Evolutionary conservation across 2,888 invertebrate species (phyloP).

Genomic region (Synanthedon myopaeformis): DNA sequence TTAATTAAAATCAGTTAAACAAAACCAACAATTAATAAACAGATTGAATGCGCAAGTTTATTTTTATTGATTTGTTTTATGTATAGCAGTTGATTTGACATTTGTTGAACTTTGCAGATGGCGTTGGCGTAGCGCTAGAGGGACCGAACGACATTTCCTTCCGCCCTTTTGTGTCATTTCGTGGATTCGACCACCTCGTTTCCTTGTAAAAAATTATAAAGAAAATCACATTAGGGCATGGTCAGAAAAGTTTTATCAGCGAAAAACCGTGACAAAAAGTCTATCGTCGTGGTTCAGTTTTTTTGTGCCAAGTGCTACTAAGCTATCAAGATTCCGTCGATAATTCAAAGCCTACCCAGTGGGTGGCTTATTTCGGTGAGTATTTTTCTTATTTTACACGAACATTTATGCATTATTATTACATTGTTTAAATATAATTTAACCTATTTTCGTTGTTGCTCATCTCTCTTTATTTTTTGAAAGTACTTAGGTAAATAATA

Average conservation of each 20-base stretch:
- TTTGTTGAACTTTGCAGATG: slow-evolving; percentile 25
- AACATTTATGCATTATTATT: slow-evolving; percentile 1
- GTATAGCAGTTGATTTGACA: background rate
- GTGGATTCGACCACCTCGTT: slow-evolving; percentile 47
- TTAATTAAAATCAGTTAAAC: no score
- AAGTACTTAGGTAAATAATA: no score
- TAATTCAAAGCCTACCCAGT: slow-evolving; percentile 82
- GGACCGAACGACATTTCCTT: slow-evolving; percentile 10
- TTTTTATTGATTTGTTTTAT: slow-evolving; percentile 22
- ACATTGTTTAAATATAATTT: background rate
- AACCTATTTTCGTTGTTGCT: no score
- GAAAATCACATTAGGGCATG: slow-evolving; percentile 60
- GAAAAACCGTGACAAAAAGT: slow-evolving; percentile 55
- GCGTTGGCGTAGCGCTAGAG: slow-evolving; percentile 14
- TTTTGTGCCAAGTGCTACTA: slow-evolving; percentile 70
- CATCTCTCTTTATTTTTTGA: background rate
- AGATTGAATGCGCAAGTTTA: slow-evolving; percentile 35
- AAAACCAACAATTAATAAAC: no score
- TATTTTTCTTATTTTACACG: slow-evolving; percentile 8
- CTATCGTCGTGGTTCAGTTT: slow-evolving; percentile 60
- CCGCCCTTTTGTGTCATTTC: slow-evolving; percentile 58
- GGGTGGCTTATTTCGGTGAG: slow-evolving; percentile 82
- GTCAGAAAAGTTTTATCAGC: slow-evolving; percentile 56
- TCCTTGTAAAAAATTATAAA: slow-evolving; percentile 38
- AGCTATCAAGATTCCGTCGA: slow-evolving; percentile 86